phyloP scores from a whole-genome alignment of 2,797 vertebrate genomes.

The Botia almorhae region DNA sequence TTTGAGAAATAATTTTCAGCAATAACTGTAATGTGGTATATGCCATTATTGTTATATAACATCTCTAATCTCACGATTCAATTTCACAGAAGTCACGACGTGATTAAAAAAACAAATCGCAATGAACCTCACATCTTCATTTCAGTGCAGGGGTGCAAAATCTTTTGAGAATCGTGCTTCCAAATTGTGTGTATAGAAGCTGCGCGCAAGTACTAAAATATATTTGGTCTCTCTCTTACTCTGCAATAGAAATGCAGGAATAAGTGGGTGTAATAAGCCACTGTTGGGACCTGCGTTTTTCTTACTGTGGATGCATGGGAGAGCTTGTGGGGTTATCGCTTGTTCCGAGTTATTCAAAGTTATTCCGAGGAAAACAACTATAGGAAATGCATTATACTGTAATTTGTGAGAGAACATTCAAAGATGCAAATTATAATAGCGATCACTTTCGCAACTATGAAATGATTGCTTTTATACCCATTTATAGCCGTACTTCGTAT shows the following conservation, averaged over 20 bases:
- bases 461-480: background rate
- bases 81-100: background rate
- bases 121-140: too few species aligned
- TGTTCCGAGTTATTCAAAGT: too few species aligned
- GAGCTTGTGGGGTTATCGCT: background rate
- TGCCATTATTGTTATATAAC: background rate
- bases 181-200: background rate
- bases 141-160: background rate
- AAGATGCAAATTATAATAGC: too few species aligned
- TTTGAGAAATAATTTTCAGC: too few species aligned
- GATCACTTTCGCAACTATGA: too few species aligned
- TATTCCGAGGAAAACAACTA: background rate
- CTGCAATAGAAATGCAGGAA: background rate
- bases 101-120: background rate
- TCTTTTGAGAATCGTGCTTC: background rate
- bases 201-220: background rate
- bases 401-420: background rate
- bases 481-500: background rate
- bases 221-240: background rate
- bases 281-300: background rate
- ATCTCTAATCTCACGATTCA: background rate
- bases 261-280: background rate
- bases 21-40: too few species aligned
- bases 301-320: background rate
- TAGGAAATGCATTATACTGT: background rate